These are phyloP conservation scores for Hoplostethus mediterraneus DNA, from an alignment of 2,797 vertebrate species.

Conservation along the genomic window DNA sequence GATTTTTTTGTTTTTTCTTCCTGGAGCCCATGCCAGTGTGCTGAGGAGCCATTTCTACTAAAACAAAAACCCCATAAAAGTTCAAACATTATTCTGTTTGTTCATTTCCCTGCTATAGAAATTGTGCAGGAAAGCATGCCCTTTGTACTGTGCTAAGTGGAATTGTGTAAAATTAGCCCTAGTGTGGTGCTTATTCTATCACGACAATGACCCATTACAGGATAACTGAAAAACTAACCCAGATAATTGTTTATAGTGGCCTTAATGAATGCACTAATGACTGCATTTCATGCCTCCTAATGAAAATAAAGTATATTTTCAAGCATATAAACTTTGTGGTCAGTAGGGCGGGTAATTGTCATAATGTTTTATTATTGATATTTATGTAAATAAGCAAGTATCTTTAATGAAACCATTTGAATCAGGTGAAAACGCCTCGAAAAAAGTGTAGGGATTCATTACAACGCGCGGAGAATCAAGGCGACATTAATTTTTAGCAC, in stretches of 20 bases:
- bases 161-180: slow-evolving; percentile 64
- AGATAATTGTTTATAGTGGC: slow-evolving; percentile 85
- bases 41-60: slow-evolving; percentile 58
- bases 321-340: slow-evolving; percentile 83
- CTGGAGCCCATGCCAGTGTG: slow-evolving; percentile 57
- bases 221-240: slow-evolving; percentile 76
- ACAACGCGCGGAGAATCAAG: slow-evolving; percentile 46
- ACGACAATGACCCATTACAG: slow-evolving; percentile 78
- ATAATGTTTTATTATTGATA: slow-evolving; percentile 84
- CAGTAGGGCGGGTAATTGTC: slow-evolving; percentile 82
- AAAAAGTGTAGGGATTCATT: slow-evolving; percentile 40
- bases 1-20: slow-evolving; percentile 68
- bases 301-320: slow-evolving; percentile 88
- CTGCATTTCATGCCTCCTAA: slow-evolving; percentile 85
- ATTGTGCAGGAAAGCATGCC: slow-evolving; percentile 19
- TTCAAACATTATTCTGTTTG: slow-evolving; percentile 74
- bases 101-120: slow-evolving; percentile 41
- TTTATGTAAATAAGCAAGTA: slow-evolving; percentile 84
- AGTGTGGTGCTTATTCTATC: slow-evolving; percentile 62
- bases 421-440: slow-evolving; percentile 68
- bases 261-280: slow-evolving; percentile 85
- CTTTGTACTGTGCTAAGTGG: slow-evolving; percentile 47
- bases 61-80: slow-evolving; percentile 48
- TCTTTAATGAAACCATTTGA: slow-evolving; percentile 73
- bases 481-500: slow-evolving; percentile 56